Conservation (phyloP, 2,888 invertebrate genomes). For the Rhyacophila evoluta region DNA sequence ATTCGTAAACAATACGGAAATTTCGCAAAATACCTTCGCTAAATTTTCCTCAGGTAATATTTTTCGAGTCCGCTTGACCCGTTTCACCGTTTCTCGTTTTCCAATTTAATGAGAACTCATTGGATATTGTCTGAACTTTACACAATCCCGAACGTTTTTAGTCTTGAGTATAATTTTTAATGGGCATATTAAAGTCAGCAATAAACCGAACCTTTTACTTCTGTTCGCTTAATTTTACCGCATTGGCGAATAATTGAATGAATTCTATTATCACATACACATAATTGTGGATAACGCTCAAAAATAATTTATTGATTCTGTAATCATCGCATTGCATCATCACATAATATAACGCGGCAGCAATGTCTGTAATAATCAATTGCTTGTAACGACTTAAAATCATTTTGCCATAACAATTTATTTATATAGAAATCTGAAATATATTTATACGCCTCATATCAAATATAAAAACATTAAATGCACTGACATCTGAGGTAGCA, state of each 20-base stretch:
- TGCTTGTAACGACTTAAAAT: too few species aligned
- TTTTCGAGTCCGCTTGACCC: not conserved
- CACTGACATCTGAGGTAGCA: too few species aligned
- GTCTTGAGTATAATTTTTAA: not conserved
- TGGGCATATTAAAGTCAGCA: not conserved
- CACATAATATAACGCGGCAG: too few species aligned
- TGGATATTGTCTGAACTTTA: not conserved
- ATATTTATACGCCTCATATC: too few species aligned
- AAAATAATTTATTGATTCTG: too few species aligned
- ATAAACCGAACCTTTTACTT: not conserved
- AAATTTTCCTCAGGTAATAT: not conserved
- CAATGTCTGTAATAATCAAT: too few species aligned
- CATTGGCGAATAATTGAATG: not conserved
- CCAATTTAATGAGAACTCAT: not conserved
- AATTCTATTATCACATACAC: too few species aligned
- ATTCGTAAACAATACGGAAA: not conserved
- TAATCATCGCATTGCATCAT: too few species aligned
- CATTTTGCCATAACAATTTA: too few species aligned
- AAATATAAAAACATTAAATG: too few species aligned
- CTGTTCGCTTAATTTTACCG: not conserved
- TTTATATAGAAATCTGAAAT: too few species aligned
- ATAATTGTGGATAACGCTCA: too few species aligned
- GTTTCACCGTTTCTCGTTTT: not conserved
- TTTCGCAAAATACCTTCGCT: not conserved
- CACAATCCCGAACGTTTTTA: not conserved